phyloP scores from a whole-genome alignment of 2,888 invertebrate genomes.

The Diarsia rubi region DNA sequence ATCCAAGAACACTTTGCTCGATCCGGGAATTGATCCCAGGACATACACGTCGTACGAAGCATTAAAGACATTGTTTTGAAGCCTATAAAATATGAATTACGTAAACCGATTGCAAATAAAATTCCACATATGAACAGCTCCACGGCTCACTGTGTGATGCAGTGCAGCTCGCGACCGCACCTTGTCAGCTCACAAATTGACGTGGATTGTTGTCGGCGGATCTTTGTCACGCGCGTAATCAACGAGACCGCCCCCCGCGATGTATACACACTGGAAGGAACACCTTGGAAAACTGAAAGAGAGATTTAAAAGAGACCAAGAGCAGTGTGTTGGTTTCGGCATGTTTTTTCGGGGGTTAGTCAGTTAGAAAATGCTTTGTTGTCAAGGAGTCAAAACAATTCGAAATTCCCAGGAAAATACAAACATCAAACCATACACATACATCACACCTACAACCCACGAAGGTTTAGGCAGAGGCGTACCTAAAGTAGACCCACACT shows the following conservation, averaged over 20 bases:
- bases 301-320: background rate
- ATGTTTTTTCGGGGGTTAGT: background rate
- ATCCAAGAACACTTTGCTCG: too few species aligned
- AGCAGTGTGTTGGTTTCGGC: background rate
- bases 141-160: constrained; percentile 44
- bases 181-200: constrained; percentile 88
- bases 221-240: constrained; percentile 82
- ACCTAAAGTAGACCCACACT: background rate
- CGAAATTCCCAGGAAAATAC: background rate
- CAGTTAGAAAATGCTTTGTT: background rate
- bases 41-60: too few species aligned
- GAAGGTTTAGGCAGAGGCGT: background rate
- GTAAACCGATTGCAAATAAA: background rate
- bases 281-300: background rate
- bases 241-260: constrained; percentile 54
- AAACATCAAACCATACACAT: background rate
- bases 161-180: constrained; percentile 82
- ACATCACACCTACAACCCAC: background rate
- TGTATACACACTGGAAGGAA: constrained; percentile 40
- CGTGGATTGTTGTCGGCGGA: constrained; percentile 87
- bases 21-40: too few species aligned
- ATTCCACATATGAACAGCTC: constrained; percentile 42
- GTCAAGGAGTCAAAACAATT: background rate
- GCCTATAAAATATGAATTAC: background rate
- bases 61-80: too few species aligned